Evolutionary conservation across 2,797 vertebrate species (phyloP).

Genomic region (Anguilla marmorata): DNA sequence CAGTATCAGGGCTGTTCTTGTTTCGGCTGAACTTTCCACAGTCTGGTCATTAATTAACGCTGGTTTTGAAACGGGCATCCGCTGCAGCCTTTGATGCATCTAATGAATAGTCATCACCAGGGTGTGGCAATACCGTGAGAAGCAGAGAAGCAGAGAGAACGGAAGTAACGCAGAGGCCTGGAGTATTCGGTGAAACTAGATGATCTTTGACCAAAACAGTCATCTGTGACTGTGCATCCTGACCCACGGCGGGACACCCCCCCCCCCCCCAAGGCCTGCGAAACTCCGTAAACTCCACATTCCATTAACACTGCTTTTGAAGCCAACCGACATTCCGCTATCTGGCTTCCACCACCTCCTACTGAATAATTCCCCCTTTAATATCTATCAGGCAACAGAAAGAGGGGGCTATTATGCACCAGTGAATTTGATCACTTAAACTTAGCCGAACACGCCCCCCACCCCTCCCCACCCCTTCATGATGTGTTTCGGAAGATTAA

Average conservation of each 20-base stretch:
- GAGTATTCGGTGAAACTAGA: not conserved
- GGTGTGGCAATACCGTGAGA: too few relatives aligned
- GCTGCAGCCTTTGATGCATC: slow-evolving; percentile 42
- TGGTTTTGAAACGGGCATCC: slow-evolving; percentile 30
- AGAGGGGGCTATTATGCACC: slow-evolving; percentile 29
- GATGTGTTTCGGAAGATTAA: slow-evolving; percentile 44
- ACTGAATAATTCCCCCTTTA: slow-evolving; percentile 36
- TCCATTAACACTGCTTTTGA: slow-evolving; percentile 46
- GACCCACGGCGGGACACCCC: slow-evolving; percentile 20
- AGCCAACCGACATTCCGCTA: slow-evolving; percentile 14
- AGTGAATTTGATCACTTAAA: slow-evolving; percentile 38
- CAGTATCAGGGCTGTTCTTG: too few relatives aligned
- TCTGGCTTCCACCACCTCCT: slow-evolving; percentile 9
- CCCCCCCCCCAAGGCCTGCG: not conserved
- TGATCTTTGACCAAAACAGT: not conserved
- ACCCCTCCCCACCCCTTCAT: not conserved
- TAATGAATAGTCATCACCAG: too few relatives aligned
- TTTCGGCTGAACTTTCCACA: too few relatives aligned
- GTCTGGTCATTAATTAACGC: slow-evolving; percentile 41
- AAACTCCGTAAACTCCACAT: slow-evolving; percentile 18
- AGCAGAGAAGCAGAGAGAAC: too few relatives aligned
- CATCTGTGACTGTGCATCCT: not conserved
- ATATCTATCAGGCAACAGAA: slow-evolving; percentile 29
- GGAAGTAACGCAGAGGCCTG: not conserved
- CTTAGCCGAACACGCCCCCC: slow-evolving; percentile 27